Base-by-base conservation (phyloP, 2,797 vertebrate genomes). In the Cichlasoma orientale region DNA sequence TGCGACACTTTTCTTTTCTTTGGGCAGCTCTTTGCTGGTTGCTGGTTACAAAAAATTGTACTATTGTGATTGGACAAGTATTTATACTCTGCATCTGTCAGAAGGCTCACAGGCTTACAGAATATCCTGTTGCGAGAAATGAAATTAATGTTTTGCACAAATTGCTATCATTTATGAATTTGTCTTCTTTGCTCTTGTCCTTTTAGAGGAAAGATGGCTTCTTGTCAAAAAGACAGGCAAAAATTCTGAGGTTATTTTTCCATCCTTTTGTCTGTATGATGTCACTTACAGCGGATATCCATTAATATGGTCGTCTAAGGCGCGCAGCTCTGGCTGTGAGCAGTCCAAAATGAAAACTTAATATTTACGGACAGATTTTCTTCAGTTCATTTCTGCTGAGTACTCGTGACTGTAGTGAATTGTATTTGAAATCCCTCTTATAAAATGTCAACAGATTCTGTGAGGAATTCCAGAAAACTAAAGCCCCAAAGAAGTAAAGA, bases 381-480 rank as follows among this genome's bases (percentile, higher is more conserved):
- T 47, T 47, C 9, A 47, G 11, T 66, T 66, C 57, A 53, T 27
- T 80, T 66, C 66, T 82, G 77, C 52, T 74, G 63, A 57, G 82
- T 73, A 57, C 75, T 77, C 72, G 72, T 77, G 75, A 83, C 79
- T 84, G 63, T 76, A 23, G 54, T 78, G 75, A 82, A 84, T 83
- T 84, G 63, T 79, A 82, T 56, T 86, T 59, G 29, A 79, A 86
- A 88, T 89, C 86, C 75, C 70, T 86, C 55, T 77, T 72, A 76
- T 61, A 76, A 88, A 90, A 90, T 89, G 86, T 91, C 77, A 90
- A 81, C 79, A 79, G 27, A 74, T 82, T 82, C 82, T 80, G 52
- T 7, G 58, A 78, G 71, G 86, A 85, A 56, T 59, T 36, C 33
- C 56, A 80, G 80, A 66, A 88, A 82, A 70, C 72, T n/a, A 82